These are phyloP conservation scores for Platyscapa corneri DNA, from an alignment of 1,140 invertebrate species.

Conservation along the genomic window DNA sequence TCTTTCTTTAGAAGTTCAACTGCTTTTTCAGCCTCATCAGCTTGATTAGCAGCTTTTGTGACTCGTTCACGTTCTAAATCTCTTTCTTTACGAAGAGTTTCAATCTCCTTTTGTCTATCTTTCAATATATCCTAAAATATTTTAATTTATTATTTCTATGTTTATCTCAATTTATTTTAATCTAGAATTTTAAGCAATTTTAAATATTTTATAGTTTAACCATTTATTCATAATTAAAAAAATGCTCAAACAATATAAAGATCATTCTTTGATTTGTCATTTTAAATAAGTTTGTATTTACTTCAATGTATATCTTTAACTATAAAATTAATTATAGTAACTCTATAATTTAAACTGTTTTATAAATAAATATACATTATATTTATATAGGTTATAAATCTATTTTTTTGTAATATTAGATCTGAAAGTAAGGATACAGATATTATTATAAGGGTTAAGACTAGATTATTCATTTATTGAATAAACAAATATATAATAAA, in stretches of 20 bases:
- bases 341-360: no score
- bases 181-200: not conserved
- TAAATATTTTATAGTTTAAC: not conserved
- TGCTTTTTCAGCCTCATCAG: constrained; percentile 80
- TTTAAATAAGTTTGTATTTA: no score
- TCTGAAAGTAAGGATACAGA: not conserved
- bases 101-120: constrained; percentile 95
- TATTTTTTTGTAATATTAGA: not conserved
- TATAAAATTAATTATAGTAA: no score
- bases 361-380: no score
- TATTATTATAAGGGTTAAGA: no score
- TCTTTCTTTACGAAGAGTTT: constrained; percentile 90
- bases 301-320: no score
- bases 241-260: no score
- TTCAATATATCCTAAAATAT: constrained; percentile 86
- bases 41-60: constrained; percentile 81
- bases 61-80: constrained; percentile 87
- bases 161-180: not conserved
- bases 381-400: no score
- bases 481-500: no score
- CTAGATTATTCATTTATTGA: no score
- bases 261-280: no score
- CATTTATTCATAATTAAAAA: no score
- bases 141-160: not conserved
- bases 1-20: constrained; percentile 73